These are phyloP conservation scores for Meiosimyza decipiens DNA, from an alignment of 2,888 invertebrate genomes.

Conservation along the genomic window DNA sequence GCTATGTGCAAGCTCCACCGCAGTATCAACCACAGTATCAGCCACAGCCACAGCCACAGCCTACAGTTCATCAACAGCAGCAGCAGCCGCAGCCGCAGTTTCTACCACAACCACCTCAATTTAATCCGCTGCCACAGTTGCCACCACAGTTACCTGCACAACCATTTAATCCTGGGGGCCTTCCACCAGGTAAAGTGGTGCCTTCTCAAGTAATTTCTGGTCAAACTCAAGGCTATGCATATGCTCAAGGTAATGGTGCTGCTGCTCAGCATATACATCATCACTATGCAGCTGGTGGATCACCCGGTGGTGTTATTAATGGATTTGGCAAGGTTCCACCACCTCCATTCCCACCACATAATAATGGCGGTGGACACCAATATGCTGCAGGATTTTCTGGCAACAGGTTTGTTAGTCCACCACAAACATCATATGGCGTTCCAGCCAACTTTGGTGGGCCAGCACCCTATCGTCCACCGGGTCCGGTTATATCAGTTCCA, in stretches of 20 bases:
- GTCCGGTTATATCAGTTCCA: constrained; percentile 7
- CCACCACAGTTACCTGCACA: constrained; percentile 27
- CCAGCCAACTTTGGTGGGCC: constrained; percentile 3
- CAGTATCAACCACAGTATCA: background rate
- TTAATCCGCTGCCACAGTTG: constrained; percentile 25
- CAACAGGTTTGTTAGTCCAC: background rate
- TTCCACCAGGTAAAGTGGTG: constrained; percentile 13
- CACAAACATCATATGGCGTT: background rate
- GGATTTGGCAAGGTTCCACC: constrained; percentile 42
- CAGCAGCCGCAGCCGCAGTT: constrained; percentile 9
- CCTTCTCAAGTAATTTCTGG: constrained; percentile 24
- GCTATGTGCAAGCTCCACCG: constrained; percentile 32
- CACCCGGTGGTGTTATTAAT: constrained; percentile 33
- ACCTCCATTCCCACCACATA: constrained; percentile 3
- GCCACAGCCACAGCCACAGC: constrained; percentile 7
- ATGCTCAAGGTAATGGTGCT: constrained; percentile 12
- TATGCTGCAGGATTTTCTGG: constrained; percentile 23
- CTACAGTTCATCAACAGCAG: background rate
- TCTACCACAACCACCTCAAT: background rate
- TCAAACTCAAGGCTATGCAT: constrained; percentile 21
- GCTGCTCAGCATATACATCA: constrained; percentile 28
- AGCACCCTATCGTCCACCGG: constrained; percentile 6
- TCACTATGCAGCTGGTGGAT: constrained; percentile 11
- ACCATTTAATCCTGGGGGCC: constrained; percentile 14
- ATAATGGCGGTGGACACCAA: background rate